These are phyloP conservation scores for Vidua macroura DNA, from an alignment of 2,113 vertebrate genomes.

Conservation along the genomic window DNA sequence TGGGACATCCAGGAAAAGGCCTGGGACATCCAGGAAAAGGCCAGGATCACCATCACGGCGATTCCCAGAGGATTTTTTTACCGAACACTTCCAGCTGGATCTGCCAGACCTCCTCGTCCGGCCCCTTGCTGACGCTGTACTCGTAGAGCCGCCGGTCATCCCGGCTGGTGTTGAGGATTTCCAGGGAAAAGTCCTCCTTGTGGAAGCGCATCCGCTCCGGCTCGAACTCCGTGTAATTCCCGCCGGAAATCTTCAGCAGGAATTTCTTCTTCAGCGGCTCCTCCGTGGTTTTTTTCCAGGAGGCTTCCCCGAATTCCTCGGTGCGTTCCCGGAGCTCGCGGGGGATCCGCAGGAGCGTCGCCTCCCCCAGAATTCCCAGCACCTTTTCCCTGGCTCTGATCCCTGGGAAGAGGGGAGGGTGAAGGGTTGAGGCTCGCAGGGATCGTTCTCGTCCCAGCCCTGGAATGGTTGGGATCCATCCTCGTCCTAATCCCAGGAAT, in stretches of 20 bases:
- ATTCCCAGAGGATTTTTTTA: neutral
- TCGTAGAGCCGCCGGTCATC: neutral
- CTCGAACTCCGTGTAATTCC: too few relatives aligned
- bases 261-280: neutral
- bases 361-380: neutral
- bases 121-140: neutral
- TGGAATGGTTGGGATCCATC: too few relatives aligned
- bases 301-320: rapidly evolving
- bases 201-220: neutral
- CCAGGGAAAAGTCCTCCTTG: rapidly evolving
- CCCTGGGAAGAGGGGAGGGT: neutral
- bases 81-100: neutral
- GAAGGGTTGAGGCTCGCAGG: rapidly evolving
- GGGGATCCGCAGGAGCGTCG: neutral
- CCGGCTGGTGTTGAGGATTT: neutral
- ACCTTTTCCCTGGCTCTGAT: rapidly evolving
- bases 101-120: neutral
- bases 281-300: neutral
- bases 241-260: neutral
- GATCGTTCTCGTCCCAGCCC: rapidly evolving
- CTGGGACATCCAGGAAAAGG: neutral
- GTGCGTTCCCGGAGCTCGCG: rapidly evolving
- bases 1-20: neutral
- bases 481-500: neutral
- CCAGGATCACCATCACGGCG: rapidly evolving